Base-by-base conservation (phyloP, 2,113 vertebrate species). In the Perca fluviatilis region DNA sequence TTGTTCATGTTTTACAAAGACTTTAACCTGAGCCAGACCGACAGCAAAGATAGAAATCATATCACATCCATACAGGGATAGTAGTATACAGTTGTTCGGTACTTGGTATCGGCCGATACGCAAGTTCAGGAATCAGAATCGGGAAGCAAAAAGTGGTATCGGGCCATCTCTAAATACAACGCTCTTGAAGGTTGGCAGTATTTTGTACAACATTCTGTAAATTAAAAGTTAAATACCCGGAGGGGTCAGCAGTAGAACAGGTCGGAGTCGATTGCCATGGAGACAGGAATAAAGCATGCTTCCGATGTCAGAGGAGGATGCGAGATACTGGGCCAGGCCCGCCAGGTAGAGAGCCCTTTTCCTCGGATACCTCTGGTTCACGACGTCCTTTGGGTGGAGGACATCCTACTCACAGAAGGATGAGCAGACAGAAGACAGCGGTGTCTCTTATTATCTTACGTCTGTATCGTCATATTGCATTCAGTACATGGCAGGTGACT, bases 291-390 rank as follows among this genome's bases (percentile, higher is more conserved):
- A 99, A 61, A 83, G 94, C 89, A 99, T 89, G 0, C 94, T 93
- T 71, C 97, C 96, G 0, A 99, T 96, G 51, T 96, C 86, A 3
- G 96, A 86, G 16, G 96, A 94, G 21, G 92, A 90, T 18, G 91
- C 70, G 19, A 99, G 92, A 56, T 96, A 90, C 49, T 96, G 90
- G 30, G 97, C 98, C 0, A 99, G 85, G 70, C 97, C 95, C 6
- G 97, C 96, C 65, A 99, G 90, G 87, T 98, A 99, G 0, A 99
- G 94, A 3, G 98, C 98, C 79, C 97, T 95, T 92, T 99, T 99
- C 33, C 97, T 96, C 6, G 97, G 96, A 92, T 98, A 99, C n/a
- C 97, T 96, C 88, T 99, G 98, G 86, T 99, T 99, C 77, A 99
- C 75, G 25, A 94, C 87, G 27, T 99, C 98, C 90, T 98, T 99